Percentiles rank a stretch among this genome's conserved stretches.
Evolutionary conservation across 2,797 vertebrate species (phyloP).

Genomic region (Staurois parvus): DNA sequence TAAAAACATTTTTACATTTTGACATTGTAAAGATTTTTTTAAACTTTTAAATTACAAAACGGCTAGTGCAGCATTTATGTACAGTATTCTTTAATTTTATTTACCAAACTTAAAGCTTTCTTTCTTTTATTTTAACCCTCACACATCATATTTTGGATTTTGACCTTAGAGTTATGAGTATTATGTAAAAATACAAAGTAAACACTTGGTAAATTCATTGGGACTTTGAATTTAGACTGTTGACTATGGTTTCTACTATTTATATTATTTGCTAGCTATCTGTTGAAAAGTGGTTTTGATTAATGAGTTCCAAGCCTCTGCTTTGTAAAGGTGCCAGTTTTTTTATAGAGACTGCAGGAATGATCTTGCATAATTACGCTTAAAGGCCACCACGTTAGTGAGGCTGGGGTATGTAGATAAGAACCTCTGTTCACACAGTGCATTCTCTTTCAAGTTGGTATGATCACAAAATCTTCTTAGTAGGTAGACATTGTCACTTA

Average conservation of each 20-base stretch:
- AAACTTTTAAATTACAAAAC: too few species aligned
- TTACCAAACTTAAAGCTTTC: too few species aligned
- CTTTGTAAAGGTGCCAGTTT: slow-evolving; percentile 22
- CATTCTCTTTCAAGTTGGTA: neutral
- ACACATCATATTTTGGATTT: too few species aligned
- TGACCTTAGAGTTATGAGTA: too few species aligned
- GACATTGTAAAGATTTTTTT: too few species aligned
- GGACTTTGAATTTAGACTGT: slow-evolving; percentile 34
- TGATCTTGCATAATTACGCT: slow-evolving; percentile 12
- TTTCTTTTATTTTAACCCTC: too few species aligned
- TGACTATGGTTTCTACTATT: slow-evolving; percentile 13
- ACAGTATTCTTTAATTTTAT: too few species aligned
- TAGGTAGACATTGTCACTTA: neutral
- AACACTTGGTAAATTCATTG: neutral
- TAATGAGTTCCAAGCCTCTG: slow-evolving; percentile 30
- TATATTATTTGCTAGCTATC: slow-evolving; percentile 35
- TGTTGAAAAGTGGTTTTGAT: slow-evolving; percentile 36
- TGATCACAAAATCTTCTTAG: neutral
- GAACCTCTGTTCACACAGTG: neutral
- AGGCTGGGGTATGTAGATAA: slow-evolving; percentile 49
- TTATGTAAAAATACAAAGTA: too few species aligned
- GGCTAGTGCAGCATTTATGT: too few species aligned
- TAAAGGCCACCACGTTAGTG: neutral
- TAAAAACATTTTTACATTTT: too few species aligned
- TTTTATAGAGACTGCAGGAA: slow-evolving; percentile 11